A percentile compares a stretch with the other conserved stretches of the same genome.
Evolutionary conservation across 2,888 invertebrate genomes (phyloP).

Genomic region (Thumatha senex): DNA sequence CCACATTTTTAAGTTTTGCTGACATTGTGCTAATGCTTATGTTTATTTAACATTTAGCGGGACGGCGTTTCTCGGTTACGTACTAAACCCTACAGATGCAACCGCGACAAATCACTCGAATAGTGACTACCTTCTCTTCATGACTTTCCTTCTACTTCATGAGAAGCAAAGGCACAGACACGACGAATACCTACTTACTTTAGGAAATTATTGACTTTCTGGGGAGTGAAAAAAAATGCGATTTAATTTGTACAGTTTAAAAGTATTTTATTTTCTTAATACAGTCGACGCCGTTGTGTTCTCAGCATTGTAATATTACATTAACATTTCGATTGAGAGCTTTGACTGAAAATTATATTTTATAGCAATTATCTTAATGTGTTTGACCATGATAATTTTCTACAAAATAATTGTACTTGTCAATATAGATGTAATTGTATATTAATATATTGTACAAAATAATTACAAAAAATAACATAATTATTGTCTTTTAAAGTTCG

Average conservation of each 20-base stretch:
- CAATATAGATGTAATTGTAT: conserved; percentile 4
- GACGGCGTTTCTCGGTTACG: too few species aligned
- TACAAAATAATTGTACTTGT: conserved; percentile 20
- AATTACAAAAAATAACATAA: conserved; percentile 2
- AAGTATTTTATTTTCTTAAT: conserved; percentile 68
- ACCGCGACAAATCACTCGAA: too few species aligned
- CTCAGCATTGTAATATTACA: conserved; percentile 32
- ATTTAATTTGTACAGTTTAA: conserved; percentile 26
- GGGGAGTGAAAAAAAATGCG: conserved; percentile 1
- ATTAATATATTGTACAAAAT: conserved; percentile 2
- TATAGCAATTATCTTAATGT: too few species aligned
- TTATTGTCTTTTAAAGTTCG: conserved; percentile 17
- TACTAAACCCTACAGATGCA: too few species aligned
- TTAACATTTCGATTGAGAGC: conserved; percentile 13
- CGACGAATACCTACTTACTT: too few species aligned
- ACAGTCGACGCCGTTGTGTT: conserved; percentile 56
- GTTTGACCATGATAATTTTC: not conserved
- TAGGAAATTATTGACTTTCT: too few species aligned
- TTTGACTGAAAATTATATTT: conserved; percentile 4
- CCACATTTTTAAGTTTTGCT: too few species aligned
- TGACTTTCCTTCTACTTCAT: too few species aligned
- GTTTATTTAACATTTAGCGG: too few species aligned
- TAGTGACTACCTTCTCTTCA: too few species aligned
- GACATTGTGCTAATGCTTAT: too few species aligned
- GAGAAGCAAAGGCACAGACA: too few species aligned